phyloP scores from a whole-genome alignment of 2,113 vertebrate genomes.

The Rana temporaria region DNA sequence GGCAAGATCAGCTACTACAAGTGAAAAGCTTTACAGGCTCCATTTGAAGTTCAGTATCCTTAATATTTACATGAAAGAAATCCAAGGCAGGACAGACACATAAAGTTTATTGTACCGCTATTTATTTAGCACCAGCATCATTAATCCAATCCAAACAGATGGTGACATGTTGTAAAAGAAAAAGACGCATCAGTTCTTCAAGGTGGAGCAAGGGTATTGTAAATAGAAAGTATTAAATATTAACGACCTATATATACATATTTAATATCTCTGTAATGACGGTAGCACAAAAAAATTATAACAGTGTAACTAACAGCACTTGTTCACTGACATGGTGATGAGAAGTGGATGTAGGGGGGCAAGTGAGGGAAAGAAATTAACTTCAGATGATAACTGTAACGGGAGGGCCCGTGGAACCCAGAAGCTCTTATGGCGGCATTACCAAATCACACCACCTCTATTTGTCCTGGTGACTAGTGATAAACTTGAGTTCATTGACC shows the following conservation, averaged over 20 bases:
- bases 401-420: too few relatives aligned
- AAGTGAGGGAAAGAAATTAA: too few relatives aligned
- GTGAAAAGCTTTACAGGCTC: constrained; percentile 30
- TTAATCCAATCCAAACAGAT: constrained; percentile 48
- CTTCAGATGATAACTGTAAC: too few relatives aligned
- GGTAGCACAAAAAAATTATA: neutral
- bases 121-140: constrained; percentile 42
- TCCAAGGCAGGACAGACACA: constrained; percentile 50
- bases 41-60: constrained; percentile 51
- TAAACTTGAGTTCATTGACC: too few relatives aligned
- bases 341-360: neutral
- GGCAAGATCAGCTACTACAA: constrained; percentile 9
- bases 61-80: constrained; percentile 57
- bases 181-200: constrained; percentile 23
- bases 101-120: constrained; percentile 52
- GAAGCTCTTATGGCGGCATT: too few relatives aligned
- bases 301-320: neutral
- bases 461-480: too few relatives aligned
- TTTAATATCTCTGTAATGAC: neutral
- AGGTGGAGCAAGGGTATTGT: neutral
- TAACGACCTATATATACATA: neutral
- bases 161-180: constrained; percentile 51
- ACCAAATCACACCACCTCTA: too few relatives aligned
- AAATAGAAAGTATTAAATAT: constrained; percentile 9
- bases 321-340: neutral